Base-by-base conservation (phyloP, 2,797 vertebrate species). In the Microctenopoma steveboyesi region DNA sequence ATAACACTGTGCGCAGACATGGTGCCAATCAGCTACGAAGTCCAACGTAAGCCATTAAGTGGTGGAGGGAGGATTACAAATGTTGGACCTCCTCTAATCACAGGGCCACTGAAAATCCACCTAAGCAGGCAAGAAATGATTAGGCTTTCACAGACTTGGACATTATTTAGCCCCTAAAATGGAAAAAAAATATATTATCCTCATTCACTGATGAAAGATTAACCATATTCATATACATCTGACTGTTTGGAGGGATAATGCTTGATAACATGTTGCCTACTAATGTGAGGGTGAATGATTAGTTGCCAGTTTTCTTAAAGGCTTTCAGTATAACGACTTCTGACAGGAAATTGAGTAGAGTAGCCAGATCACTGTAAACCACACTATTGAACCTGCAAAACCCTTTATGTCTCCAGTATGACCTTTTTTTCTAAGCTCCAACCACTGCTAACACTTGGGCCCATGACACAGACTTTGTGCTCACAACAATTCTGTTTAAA, bases 21-120 rank as follows among this genome's bases (percentile, higher is more conserved):
- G 12, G 58, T 86, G 83, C 84, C 87, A 89, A 86, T 88, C 82
- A 82, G 76, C 51, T 15, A 72, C 54, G 59, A 81, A 76, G 64
- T 76, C 60, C 79, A 89, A 90, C 80, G 82, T 88, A 90, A 92
- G 86, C 79, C 83, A 85, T 88, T 84, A 84, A 82, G 72, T 79
- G 65, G 78, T 83, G 84, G 73, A 81, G 86, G 70, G 71, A 84
- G 86, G 84, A 88, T 91, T 88, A 92, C 85, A 85, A 84, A 85
- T 88, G 86, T 84, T 84, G 84, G 82, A 78, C 81, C 82, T 80
- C 82, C 82, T 80, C 81, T 88, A 89, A 91, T 90, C 82, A 87
- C 55, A 83, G 59, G 59, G 48, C 75, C 73, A 74, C 64, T 89
- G 85, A 81, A 93, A 89, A 86, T 88, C 83, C 81, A 88, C 78